phyloP scores from a whole-genome alignment of 2,888 invertebrate genomes.

The Candidula unifasciata region DNA sequence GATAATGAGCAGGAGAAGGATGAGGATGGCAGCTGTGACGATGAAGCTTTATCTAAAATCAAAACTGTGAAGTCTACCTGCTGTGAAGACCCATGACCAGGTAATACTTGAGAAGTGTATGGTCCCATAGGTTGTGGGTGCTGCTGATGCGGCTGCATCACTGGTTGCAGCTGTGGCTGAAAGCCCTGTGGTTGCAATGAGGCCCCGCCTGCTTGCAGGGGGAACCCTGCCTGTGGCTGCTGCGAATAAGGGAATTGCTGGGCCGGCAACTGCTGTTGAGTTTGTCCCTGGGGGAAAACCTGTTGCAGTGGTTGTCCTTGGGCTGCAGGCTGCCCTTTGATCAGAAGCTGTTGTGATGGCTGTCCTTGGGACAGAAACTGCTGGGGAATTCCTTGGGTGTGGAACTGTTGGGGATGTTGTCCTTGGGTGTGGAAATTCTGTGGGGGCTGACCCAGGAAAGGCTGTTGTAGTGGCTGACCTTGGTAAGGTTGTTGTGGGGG shows the following conservation, averaged over 20 bases:
- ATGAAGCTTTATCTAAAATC: background rate
- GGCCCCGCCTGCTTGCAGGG: slow-evolving; percentile 2
- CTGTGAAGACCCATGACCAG: background rate
- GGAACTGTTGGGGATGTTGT: too few relatives aligned
- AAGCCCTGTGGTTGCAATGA: slow-evolving; percentile 44
- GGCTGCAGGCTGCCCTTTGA: background rate
- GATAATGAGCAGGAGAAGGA: background rate
- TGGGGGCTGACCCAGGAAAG: too few relatives aligned
- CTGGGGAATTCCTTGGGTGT: too few relatives aligned
- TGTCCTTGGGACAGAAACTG: too few relatives aligned
- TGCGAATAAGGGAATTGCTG: slow-evolving; percentile 47
- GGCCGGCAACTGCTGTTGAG: slow-evolving; percentile 35
- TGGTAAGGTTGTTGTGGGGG: too few relatives aligned
- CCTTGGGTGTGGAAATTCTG: too few relatives aligned
- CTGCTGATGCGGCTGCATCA: slow-evolving; percentile 43
- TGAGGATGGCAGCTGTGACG: background rate
- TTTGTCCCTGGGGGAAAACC: slow-evolving; percentile 9
- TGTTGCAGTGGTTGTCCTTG: slow-evolving; percentile 28
- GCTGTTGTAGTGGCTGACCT: too few relatives aligned
- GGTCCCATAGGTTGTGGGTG: slow-evolving; percentile 40
- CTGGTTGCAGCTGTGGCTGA: slow-evolving; percentile 41
- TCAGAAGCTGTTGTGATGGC: too few relatives aligned
- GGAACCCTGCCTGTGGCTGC: slow-evolving; percentile 24
- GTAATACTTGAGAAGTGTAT: slow-evolving; percentile 6
- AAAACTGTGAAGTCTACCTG: background rate